Percentiles rank a stretch among this genome's conserved stretches.
phyloP scores from a whole-genome alignment of 2,113 vertebrate species.

The Petromus typicus region DNA sequence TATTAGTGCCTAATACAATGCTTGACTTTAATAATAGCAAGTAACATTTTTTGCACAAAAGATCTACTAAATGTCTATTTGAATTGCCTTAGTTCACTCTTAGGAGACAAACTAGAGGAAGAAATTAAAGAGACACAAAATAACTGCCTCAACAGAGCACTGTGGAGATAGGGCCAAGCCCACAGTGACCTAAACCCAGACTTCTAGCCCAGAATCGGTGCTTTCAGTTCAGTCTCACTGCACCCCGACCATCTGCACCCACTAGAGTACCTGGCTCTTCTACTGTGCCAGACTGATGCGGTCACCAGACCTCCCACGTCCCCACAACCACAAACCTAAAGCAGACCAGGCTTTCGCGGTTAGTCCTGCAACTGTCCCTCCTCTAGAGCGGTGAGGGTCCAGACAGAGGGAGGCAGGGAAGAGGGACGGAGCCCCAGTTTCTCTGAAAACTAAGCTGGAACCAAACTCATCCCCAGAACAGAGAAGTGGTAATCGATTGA shows the following conservation, averaged over 20 bases:
- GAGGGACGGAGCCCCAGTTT: neutral
- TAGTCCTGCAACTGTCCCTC: neutral
- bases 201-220: neutral
- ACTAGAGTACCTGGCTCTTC: neutral
- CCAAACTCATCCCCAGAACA: neutral
- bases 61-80: slow-evolving; percentile 15
- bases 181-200: neutral
- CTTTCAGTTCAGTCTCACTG: slow-evolving; percentile 17
- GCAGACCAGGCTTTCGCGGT: neutral
- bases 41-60: slow-evolving; percentile 29
- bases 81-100: slow-evolving; percentile 45
- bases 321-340: neutral
- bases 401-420: neutral
- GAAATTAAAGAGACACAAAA: slow-evolving; percentile 41
- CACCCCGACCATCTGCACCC: neutral
- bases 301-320: neutral
- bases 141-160: neutral
- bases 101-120: neutral
- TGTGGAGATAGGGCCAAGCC: neutral
- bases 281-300: neutral
- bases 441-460: neutral
- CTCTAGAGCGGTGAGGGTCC: neutral
- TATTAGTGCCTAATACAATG: slow-evolving; percentile 33
- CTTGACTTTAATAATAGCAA: slow-evolving; percentile 35
- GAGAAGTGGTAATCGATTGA: neutral